Base-by-base conservation (phyloP, 2,888 invertebrate genomes). In the Erebia epiphron region DNA sequence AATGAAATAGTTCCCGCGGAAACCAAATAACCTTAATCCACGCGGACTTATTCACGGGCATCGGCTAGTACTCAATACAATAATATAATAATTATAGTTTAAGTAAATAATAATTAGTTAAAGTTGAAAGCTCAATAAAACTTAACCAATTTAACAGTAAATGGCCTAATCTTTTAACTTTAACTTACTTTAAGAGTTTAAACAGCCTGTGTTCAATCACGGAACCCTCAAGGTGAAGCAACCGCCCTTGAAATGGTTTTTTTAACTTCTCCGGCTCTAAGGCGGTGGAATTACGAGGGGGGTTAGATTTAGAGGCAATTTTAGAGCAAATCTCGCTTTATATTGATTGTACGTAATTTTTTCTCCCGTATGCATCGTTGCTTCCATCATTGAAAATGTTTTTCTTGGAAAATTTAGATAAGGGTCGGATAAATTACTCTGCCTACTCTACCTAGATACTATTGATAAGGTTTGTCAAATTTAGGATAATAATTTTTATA, bases 211-310 rank as follows among this genome's bases (percentile, higher is more conserved):
- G 74, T 81, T 84, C 82, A 83, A 86, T 86, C 86, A 62, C 14
- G 57, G 73, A 71, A 72, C 79, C 78, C 79, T 76, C 76, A 82
- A 86, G 87, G 86, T 87, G 85, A 85, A 82, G 83, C 84, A 90
- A 85, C 89, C 86, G 86, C 82, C 88, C 90, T 85, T 88, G 86
- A 89, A 90, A 89, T 87, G 87, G 87, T 86, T 88, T 88, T 90
- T 88, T 88, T 86, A 84, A 84, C 81, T 85, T 85, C 85, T 85
- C 86, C 82, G 78, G 78, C 82, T 82, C 82, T 81, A 67, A 72
- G 60, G 79, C 80, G 72, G 75, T 80, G 80, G 81, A 83, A 82
- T 85, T 80, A 79, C 78, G 82, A 82, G 86, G 85, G 84, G 78
- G 81, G 78, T 76, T 81, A 84, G 87, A 88, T 88, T 88, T 86